A percentile compares a stretch with the other conserved stretches of the same genome.
phyloP scores from a whole-genome alignment of 1,140 invertebrate genomes.

The Drosophila carrolli region DNA sequence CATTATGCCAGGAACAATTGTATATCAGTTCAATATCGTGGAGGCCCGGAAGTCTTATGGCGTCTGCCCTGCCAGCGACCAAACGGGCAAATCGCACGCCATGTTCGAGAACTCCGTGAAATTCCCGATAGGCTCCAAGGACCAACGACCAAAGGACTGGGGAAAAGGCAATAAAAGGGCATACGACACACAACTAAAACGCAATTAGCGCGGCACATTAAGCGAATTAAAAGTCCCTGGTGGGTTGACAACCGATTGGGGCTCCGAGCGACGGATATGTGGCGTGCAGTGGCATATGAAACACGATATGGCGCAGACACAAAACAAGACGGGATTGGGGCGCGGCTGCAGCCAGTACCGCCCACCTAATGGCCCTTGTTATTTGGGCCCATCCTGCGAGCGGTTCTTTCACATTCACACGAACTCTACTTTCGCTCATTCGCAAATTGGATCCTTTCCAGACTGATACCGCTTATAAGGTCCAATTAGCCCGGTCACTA shows the following conservation, averaged over 20 bases:
- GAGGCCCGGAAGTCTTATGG: constrained; percentile 58
- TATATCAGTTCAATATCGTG: constrained; percentile 61
- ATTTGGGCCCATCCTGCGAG: not conserved
- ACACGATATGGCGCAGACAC: constrained; percentile 53
- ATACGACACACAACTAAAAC: constrained; percentile 57
- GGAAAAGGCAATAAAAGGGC: constrained; percentile 4
- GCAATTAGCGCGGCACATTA: constrained; percentile 68
- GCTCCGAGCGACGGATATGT: constrained; percentile 10
- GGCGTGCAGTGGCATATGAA: constrained; percentile 37
- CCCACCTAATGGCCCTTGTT: constrained; percentile 4
- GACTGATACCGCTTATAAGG: constrained; percentile 3
- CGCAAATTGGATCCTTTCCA: constrained; percentile 13
- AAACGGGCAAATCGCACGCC: constrained; percentile 67
- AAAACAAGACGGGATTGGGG: constrained; percentile 6
- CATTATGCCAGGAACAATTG: constrained; percentile 61
- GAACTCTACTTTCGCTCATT: constrained; percentile 11
- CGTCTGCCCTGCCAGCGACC: constrained; percentile 31
- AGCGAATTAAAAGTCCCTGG: constrained; percentile 51
- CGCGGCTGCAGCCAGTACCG: constrained; percentile 2
- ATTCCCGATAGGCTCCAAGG: constrained; percentile 23
- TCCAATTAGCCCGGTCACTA: constrained; percentile 28
- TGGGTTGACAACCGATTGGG: constrained; percentile 29
- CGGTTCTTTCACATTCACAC: constrained; percentile 7
- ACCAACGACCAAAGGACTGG: not conserved
- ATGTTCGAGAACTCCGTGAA: constrained; percentile 27